Base-by-base conservation (phyloP, 2,113 vertebrate genomes). In the Sterna hirundo region DNA sequence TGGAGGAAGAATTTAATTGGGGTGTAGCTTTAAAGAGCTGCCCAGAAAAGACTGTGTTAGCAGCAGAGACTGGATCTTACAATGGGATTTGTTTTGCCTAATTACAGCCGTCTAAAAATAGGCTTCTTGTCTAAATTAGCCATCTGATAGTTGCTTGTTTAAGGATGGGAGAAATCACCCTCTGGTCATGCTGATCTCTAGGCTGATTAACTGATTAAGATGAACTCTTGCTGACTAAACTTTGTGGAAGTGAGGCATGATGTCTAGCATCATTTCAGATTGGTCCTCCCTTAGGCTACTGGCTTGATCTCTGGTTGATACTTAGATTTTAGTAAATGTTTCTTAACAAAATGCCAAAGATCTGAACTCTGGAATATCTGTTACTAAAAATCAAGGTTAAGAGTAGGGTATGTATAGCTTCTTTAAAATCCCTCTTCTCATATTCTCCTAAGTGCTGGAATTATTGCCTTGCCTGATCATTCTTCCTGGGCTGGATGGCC, bases 71-170 rank as follows among this genome's bases (percentile, higher is more conserved):
- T 57, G 57, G 72, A 30, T 90, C 40, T 60, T 80, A 72, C 23
- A 80, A 15, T 49, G 34, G 36, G 25, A 32, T 86, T 88, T 94
- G 25, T 72, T 83, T 93, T 87, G 38, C 57, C 47, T 91, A n/a
- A 96, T 94, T 79, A 61, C n/a, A 85, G 49, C 30, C 27, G 40
- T 88, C 66, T 94, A 74, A 94, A 94, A 90, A 80, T 90, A 94
- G 70, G 13, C 5, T 77, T 27, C 49, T 85, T 91, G 71, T 88
- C 78, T 93, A 82, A 94, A 91, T 95, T 49, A 91, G 25, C 55
- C 15, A 46, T 82, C 74, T 93, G 76, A 92, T 65, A 65, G 49
- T 57, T 60, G 36, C 57, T 72, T 95, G 61, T 21, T 96, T 92
- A 72, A 68, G 69, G 27, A 32, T 27, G 26, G 30, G 23, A 91